phyloP scores from a whole-genome alignment of 2,888 invertebrate species.

The Dromius quadrimaculatus region DNA sequence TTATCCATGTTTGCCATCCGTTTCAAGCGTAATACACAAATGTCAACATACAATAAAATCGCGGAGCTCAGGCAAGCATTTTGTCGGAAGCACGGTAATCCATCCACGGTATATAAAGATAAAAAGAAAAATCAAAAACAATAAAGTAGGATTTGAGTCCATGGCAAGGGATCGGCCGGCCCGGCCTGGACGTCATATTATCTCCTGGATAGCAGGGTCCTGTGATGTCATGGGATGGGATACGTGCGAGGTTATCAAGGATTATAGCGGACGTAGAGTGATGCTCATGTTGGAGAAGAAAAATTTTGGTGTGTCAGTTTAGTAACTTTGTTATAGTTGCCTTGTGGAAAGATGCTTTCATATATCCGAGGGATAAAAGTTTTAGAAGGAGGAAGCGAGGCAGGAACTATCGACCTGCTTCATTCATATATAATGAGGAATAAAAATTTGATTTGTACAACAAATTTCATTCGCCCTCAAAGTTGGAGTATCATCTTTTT shows the following conservation, averaged over 20 bases:
- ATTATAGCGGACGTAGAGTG: conserved; percentile 23
- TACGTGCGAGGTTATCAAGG: conserved; percentile 48
- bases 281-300: neutral
- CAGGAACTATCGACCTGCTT: too few species aligned
- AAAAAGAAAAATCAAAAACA: conserved; percentile 59
- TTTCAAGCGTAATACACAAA: conserved; percentile 1
- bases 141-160: conserved; percentile 58
- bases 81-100: conserved; percentile 29
- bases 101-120: conserved; percentile 57
- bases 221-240: conserved; percentile 30
- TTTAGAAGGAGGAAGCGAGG: too few species aligned
- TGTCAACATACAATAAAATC: conserved; percentile 40
- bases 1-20: neutral
- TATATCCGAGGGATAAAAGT: too few species aligned
- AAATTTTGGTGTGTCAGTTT: neutral
- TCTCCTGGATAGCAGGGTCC: too few species aligned
- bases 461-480: too few species aligned
- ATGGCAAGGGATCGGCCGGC: conserved; percentile 53
- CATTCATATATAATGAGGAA: too few species aligned
- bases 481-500: too few species aligned
- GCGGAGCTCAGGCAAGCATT: neutral
- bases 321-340: neutral
- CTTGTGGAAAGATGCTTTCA: too few species aligned
- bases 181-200: conserved; percentile 46
- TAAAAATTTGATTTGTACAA: too few species aligned